phyloP scores from a whole-genome alignment of 2,113 vertebrate genomes.

The Melierax canorus region DNA sequence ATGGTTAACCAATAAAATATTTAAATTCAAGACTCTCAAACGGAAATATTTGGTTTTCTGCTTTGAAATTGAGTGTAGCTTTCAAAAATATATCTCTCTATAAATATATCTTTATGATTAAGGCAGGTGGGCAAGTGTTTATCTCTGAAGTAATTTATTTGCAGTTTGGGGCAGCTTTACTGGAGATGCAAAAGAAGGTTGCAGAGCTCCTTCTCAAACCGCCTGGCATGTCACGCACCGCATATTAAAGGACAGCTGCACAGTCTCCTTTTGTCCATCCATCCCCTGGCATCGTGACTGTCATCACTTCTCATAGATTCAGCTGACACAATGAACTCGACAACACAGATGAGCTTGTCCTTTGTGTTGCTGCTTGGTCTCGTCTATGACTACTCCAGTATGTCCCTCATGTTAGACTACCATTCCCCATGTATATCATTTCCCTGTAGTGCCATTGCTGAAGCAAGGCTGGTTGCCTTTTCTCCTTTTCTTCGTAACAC shows the following conservation, averaged over 20 bases:
- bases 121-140: not conserved
- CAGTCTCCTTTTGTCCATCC: not conserved
- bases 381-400: not conserved
- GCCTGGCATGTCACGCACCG: not conserved
- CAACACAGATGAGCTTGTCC: not conserved
- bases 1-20: not conserved
- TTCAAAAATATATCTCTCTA: conserved; percentile 16
- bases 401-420: not conserved
- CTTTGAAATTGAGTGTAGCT: not conserved
- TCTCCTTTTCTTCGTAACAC: not conserved
- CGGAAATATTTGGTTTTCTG: conserved; percentile 3
- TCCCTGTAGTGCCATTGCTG: rapidly evolving
- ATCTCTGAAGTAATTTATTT: not conserved
- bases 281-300: conserved; percentile 2
- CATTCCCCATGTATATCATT: rapidly evolving
- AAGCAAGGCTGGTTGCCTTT: not conserved
- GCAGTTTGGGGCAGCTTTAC: not conserved
- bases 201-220: not conserved
- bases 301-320: not conserved
- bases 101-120: conserved; percentile 21
- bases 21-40: not conserved
- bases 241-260: conserved; percentile 49
- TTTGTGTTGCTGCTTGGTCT: not conserved
- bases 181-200: not conserved
- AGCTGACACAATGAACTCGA: not conserved